Conservation (phyloP, 1,140 invertebrate genomes). For the Hesperophylax magnus region DNA sequence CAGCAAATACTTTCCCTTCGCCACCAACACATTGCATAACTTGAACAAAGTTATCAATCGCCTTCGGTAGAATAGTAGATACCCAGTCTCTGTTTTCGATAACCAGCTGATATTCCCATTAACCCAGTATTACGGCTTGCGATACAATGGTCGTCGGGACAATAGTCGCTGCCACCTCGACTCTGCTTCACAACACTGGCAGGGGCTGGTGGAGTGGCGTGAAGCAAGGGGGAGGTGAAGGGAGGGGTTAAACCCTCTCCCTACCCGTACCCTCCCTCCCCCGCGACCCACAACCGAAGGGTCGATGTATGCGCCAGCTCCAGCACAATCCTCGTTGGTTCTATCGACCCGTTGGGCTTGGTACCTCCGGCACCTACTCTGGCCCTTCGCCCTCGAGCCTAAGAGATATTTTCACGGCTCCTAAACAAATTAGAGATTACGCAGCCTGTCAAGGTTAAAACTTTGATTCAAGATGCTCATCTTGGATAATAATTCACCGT, state of each 20-base stretch:
- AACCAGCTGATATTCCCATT: slow-evolving; percentile 34
- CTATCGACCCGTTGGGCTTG: slow-evolving; percentile 32
- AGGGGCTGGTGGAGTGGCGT: neutral
- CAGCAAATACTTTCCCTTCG: slow-evolving; percentile 1
- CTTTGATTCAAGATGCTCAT: slow-evolving; percentile 1
- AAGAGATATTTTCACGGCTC: slow-evolving; percentile 27
- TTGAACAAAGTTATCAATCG: neutral
- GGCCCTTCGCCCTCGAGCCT: slow-evolving; percentile 24
- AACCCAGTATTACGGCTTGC: slow-evolving; percentile 26
- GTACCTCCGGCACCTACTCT: neutral
- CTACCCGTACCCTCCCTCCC: neutral
- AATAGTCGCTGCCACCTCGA: slow-evolving; percentile 23
- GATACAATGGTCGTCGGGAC: slow-evolving; percentile 23
- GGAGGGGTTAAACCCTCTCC: neutral
- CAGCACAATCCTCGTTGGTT: slow-evolving; percentile 17
- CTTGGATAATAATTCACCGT: slow-evolving; percentile 12
- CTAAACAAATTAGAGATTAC: slow-evolving; percentile 37
- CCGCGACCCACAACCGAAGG: slow-evolving; percentile 16
- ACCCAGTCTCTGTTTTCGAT: neutral
- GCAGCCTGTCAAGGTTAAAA: slow-evolving; percentile 31
- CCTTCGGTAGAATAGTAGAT: neutral
- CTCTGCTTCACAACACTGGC: neutral
- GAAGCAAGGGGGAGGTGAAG: neutral
- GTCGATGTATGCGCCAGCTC: slow-evolving; percentile 36
- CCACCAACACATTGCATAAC: neutral